Evolutionary conservation across 2,797 vertebrate species (phyloP), one percentile per base, ranked within the genome.

Genomic region (Neosilurus mollespiculum): DNA sequence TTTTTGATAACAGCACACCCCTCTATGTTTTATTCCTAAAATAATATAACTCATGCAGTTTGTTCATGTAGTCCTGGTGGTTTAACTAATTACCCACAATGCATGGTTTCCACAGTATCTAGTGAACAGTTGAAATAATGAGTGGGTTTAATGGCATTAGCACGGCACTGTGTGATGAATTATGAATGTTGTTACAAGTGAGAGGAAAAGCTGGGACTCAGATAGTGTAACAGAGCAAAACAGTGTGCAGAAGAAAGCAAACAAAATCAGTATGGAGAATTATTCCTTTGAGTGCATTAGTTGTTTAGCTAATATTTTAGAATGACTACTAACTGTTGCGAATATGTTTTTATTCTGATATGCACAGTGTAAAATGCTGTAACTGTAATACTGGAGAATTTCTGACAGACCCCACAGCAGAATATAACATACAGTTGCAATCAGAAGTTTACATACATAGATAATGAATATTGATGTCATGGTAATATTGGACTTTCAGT

Each of bases 51-150:
- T 14, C 10, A 15, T 24, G 58, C 3, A 51, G 37, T 67, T 81
- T 22, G 7, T 61, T 75, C 18, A 61, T 77, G 64, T 56, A 37
- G 65, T 62, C 75, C 56, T 37, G 37, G 43, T 34, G 37, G 30
- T 79, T 71, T 71, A 71, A 43, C 20, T 58, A 26, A 69, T 62
- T 67, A 54, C 64, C 64, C 66, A 51, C 54, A 62, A 81, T 78
- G 51, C 84, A 77, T 20, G 51, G 69, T 22, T 59, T 49, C 24
- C 49, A 30, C 71, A 69, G 51, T 69, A 66, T 69, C 79, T 70
- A 59, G 37, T 24, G 34, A 64, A 83, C 58, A 79, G 76, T 79
- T 78, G 66, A 83, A 70, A 78, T 79, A 78, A 83, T 83, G 70
- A 70, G 82, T 20, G 24, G 34, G 53, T 61, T 79, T 78, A 54